These are phyloP conservation scores for Holothuria scabra DNA, from an alignment of 53 echinoderm and acorn worm genomes.

Conservation along the genomic window DNA sequence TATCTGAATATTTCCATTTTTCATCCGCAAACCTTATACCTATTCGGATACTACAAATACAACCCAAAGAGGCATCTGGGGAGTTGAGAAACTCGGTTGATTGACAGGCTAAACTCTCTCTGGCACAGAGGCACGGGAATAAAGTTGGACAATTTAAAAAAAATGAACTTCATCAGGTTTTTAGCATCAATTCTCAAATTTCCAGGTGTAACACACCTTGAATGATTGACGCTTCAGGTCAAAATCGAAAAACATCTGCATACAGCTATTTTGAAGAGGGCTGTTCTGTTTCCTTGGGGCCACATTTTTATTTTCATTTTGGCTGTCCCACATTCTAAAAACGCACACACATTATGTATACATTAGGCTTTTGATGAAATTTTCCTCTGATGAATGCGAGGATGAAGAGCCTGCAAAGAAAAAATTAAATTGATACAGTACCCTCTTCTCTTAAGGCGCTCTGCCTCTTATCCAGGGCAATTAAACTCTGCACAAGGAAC, in stretches of 20 bases:
- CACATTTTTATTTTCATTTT: conserved; percentile 32
- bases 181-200: conserved; percentile 56
- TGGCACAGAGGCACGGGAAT: conserved; percentile 33
- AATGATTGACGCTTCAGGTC: conserved; percentile 56
- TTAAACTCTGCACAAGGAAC: conserved; percentile 46
- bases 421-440: conserved; percentile 54
- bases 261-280: conserved; percentile 46
- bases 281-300: conserved; percentile 48
- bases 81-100: conserved; percentile 55
- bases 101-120: conserved; percentile 46
- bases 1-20: conserved; percentile 54
- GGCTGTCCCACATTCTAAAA: conserved; percentile 51
- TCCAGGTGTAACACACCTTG: conserved; percentile 59
- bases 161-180: conserved; percentile 54
- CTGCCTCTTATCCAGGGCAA: conserved; percentile 46
- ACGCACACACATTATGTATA: conserved; percentile 43
- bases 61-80: conserved; percentile 51
- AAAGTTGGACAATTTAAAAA: conserved; percentile 52
- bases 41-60: conserved; percentile 36
- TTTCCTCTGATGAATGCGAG: conserved; percentile 3
- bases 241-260: conserved; percentile 58
- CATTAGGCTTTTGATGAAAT: conserved; percentile 37
- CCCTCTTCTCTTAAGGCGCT: conserved; percentile 32
- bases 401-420: conserved; percentile 27
- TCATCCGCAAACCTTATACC: conserved; percentile 51